Evolutionary conservation across 2,888 invertebrate genomes (phyloP), one percentile per base, ranked within the genome.

Genomic region (Itoplectis maculator): DNA sequence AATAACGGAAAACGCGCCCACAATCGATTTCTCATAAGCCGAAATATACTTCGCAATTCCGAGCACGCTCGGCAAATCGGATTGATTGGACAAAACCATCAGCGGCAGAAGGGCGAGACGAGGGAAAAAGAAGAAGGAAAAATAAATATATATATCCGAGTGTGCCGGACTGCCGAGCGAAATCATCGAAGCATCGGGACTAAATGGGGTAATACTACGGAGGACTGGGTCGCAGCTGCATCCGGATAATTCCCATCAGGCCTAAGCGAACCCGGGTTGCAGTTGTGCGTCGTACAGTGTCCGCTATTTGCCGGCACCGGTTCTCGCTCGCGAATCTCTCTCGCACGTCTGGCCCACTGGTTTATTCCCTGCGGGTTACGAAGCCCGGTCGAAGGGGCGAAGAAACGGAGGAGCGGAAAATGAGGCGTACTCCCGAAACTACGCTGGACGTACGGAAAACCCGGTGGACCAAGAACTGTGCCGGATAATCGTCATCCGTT

Each of bases 201-300:
- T 73, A 78, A 81, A 78, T 78, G 68, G 77, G 73, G 73, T 61
- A 68, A 81, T 81, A 76, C 66, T 68, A 68, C 73, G 68, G 51
- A 81, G 76, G 70, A 68, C 42, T 56, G 72, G 73, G 82, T 82
- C 85, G 79, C 84, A 85, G 85, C 85, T 85, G 85, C 85, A 84
- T 83, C 81, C 84, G 78, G 78, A 84, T 85, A 84, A 85, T 85
- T 85, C 84, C 80, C 84, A 79, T 82, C 75, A 73, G 81, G 54
- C 73, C 77, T 82, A 73, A 82, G 70, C 79, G 68, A 76, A 61
- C 69, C n/a, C 61, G 70, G 78, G 68, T 77, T 70, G 77, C 54
- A 66, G 20, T 63, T 63, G 75, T 73, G 35, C 51, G 13, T 54
- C 68, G 9, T 45, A n/a, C n/a, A n/a, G 47, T 35, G 29, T 66